phyloP scores from a whole-genome alignment of 2,797 vertebrate genomes.

The Neopelma chrysocephalum region DNA sequence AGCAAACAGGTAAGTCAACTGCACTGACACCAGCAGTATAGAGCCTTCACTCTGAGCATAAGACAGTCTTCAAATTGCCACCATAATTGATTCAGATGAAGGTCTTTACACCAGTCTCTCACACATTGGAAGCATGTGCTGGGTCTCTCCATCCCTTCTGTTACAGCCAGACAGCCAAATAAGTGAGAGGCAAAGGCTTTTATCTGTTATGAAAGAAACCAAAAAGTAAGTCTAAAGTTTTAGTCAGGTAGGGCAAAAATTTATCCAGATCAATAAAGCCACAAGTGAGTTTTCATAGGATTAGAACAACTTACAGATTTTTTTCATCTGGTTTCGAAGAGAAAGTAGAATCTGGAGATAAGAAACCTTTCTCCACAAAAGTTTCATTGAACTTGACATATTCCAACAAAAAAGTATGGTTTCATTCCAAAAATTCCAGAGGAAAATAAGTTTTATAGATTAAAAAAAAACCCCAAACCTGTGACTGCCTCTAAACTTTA shows the following conservation, averaged over 20 bases:
- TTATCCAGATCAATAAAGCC: not conserved
- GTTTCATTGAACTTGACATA: not conserved
- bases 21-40: not conserved
- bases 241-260: not conserved
- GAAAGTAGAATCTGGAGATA: not conserved
- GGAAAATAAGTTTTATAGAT: not conserved
- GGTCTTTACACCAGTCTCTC: not conserved
- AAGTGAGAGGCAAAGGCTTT: not conserved
- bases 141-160: not conserved
- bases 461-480: not conserved
- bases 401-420: not conserved
- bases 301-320: not conserved
- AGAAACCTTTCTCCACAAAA: not conserved
- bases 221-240: not conserved
- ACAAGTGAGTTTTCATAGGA: not conserved
- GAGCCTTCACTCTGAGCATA: not conserved
- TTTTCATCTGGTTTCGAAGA: not conserved
- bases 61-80: not conserved
- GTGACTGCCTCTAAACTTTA: not conserved
- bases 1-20: not conserved
- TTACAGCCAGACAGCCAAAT: not conserved
- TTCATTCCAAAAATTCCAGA: constrained; percentile 11
- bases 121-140: rapidly evolving
- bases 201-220: not conserved
- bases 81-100: not conserved